phyloP scores from a whole-genome alignment of 2,113 vertebrate species.

The Albula goreensis region DNA sequence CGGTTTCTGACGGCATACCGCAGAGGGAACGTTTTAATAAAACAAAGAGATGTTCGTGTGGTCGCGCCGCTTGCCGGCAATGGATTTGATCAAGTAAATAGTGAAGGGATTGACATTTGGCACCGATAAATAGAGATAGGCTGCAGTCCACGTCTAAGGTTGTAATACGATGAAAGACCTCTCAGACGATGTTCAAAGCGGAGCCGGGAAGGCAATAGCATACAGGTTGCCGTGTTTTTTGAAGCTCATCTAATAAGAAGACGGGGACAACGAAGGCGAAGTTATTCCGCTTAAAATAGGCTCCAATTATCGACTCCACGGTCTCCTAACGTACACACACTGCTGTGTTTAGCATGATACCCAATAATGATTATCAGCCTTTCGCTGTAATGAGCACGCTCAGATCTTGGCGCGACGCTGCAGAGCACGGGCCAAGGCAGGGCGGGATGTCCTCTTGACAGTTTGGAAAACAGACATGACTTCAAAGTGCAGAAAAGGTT shows the following conservation, averaged over 20 bases:
- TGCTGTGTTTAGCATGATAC: background rate
- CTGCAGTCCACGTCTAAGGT: background rate
- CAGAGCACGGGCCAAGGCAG: conserved; percentile 7
- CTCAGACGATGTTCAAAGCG: background rate
- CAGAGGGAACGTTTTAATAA: background rate
- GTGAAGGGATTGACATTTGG: background rate
- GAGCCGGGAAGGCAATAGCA: too few relatives aligned
- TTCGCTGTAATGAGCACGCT: background rate
- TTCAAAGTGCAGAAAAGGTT: conserved; percentile 21
- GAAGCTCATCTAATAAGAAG: too few relatives aligned
- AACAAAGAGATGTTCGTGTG: background rate
- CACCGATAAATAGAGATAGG: background rate
- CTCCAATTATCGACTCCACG: background rate
- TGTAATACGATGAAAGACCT: background rate
- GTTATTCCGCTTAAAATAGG: background rate
- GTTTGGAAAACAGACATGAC: conserved; percentile 30
- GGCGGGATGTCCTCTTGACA: background rate
- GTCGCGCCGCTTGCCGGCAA: background rate
- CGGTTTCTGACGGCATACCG: background rate
- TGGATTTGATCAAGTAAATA: background rate
- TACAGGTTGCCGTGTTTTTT: too few relatives aligned
- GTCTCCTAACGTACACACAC: background rate
- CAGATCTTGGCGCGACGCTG: conserved; percentile 10
- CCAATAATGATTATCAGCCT: conserved; percentile 17
- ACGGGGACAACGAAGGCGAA: background rate